Percentiles rank a stretch among this genome's conserved stretches.
Evolutionary conservation across 2,888 invertebrate species (phyloP).

Genomic region (Apomyelois bistriatella): DNA sequence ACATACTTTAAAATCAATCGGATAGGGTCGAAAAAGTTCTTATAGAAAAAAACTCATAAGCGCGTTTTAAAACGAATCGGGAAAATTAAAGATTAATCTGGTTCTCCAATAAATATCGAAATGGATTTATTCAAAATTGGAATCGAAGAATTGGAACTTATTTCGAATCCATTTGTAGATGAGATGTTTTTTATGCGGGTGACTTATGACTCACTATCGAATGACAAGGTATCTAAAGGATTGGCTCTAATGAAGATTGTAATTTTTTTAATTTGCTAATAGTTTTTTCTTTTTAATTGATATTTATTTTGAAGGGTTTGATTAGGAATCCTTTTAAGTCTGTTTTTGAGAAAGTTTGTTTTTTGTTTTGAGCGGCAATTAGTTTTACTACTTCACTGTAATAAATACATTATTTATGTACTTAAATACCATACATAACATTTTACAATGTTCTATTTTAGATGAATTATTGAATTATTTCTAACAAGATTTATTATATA

Average conservation of each 20-base stretch:
- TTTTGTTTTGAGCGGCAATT: too few relatives aligned
- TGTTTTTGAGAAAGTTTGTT: too few relatives aligned
- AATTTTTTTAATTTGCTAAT: slow-evolving; percentile 31
- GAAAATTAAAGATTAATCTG: slow-evolving; percentile 75
- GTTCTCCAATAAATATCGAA: slow-evolving; percentile 74
- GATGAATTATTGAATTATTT: too few relatives aligned
- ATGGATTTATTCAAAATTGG: slow-evolving; percentile 72
- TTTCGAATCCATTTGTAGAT: slow-evolving; percentile 72
- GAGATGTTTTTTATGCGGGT: slow-evolving; percentile 63
- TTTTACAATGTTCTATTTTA: too few relatives aligned
- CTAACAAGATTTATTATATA: too few relatives aligned
- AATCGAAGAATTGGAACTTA: slow-evolving; percentile 75
- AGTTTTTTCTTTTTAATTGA: slow-evolving; percentile 24
- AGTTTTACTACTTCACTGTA: too few relatives aligned
- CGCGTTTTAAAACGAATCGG: slow-evolving; percentile 69
- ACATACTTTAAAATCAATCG: slow-evolving; percentile 26
- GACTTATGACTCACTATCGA: slow-evolving; percentile 41
- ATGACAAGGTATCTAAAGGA: slow-evolving; percentile 20
- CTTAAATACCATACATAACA: too few relatives aligned
- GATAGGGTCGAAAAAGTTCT: slow-evolving; percentile 34
- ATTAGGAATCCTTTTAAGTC: not conserved
- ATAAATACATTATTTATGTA: too few relatives aligned
- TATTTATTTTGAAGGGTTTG: slow-evolving; percentile 8
- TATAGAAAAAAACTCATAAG: slow-evolving; percentile 48
- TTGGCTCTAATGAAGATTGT: slow-evolving; percentile 34